Conservation (phyloP, 1,140 invertebrate genomes). For the Zaprionus camerounensis region DNA sequence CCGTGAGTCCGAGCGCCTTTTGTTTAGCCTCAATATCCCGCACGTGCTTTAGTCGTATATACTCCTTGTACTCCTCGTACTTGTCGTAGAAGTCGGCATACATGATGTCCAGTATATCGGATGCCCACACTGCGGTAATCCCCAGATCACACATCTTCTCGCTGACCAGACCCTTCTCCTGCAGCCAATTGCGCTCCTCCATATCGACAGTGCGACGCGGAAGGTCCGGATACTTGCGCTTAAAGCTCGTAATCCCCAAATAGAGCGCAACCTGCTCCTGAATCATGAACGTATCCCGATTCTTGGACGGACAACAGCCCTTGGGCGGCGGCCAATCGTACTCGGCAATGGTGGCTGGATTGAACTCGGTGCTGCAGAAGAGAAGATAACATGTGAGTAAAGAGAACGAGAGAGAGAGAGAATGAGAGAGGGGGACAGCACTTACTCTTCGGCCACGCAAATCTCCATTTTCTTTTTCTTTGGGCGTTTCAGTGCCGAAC, state of each 20-base stretch:
- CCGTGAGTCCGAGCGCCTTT: constrained; percentile 85
- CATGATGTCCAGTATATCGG: constrained; percentile 97
- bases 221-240: constrained; percentile 96
- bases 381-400: neutral
- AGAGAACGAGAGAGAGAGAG: neutral
- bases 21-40: constrained; percentile 78
- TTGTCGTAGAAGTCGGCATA: constrained; percentile 97
- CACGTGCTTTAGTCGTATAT: constrained; percentile 91
- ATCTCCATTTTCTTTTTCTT: constrained; percentile 90
- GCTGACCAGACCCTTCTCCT: constrained; percentile 93
- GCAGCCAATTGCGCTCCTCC: constrained; percentile 95
- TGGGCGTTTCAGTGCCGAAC: constrained; percentile 83
- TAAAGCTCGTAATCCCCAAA: constrained; percentile 97
- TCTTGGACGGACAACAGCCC: constrained; percentile 86
- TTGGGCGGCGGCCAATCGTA: constrained; percentile 94
- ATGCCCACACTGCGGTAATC: constrained; percentile 94
- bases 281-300: constrained; percentile 91
- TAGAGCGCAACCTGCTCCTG: constrained; percentile 95
- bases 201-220: constrained; percentile 93
- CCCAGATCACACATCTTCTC: constrained; percentile 97
- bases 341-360: constrained; percentile 94
- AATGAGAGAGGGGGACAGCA: neutral
- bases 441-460: constrained; percentile 88
- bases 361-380: constrained; percentile 87
- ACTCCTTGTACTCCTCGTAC: constrained; percentile 95